A percentile compares a stretch with the other conserved stretches of the same genome.
phyloP scores from a whole-genome alignment of 1,140 invertebrate species.

The Ptiloglossa arizonensis region DNA sequence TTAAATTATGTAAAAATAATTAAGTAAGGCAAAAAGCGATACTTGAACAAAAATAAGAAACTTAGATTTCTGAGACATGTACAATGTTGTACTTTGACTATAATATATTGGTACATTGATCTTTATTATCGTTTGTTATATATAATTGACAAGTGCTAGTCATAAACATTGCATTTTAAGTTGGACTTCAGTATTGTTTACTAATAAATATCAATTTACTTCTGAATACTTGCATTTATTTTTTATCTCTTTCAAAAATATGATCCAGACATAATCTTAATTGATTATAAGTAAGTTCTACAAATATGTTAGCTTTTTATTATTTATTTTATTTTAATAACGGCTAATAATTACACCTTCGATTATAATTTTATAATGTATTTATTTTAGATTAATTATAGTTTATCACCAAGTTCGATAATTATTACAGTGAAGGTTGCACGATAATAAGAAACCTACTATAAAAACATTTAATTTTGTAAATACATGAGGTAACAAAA shows the following conservation, averaged over 20 bases:
- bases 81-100: conserved; percentile 58
- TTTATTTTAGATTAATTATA: conserved; percentile 55
- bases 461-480: conserved; percentile 52
- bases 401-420: conserved; percentile 64
- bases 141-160: conserved; percentile 63
- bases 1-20: conserved; percentile 1
- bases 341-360: not conserved
- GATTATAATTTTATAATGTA: conserved; percentile 27
- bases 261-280: conserved; percentile 33
- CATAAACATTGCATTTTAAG: conserved; percentile 65
- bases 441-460: conserved; percentile 53
- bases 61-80: not conserved
- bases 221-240: conserved; percentile 63
- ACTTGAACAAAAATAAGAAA: conserved; percentile 1
- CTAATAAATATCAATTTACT: conserved; percentile 65
- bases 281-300: not conserved
- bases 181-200: conserved; percentile 67
- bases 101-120: conserved; percentile 49
- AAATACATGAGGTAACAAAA: conserved; percentile 49
- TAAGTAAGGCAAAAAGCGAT: conserved; percentile 12
- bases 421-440: conserved; percentile 53
- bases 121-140: conserved; percentile 57
- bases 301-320: conserved; percentile 8
- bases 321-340: not conserved
- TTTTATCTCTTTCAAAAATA: conserved; percentile 46